Conservation (phyloP, 2,113 vertebrate genomes). For the Nestor notabilis region DNA sequence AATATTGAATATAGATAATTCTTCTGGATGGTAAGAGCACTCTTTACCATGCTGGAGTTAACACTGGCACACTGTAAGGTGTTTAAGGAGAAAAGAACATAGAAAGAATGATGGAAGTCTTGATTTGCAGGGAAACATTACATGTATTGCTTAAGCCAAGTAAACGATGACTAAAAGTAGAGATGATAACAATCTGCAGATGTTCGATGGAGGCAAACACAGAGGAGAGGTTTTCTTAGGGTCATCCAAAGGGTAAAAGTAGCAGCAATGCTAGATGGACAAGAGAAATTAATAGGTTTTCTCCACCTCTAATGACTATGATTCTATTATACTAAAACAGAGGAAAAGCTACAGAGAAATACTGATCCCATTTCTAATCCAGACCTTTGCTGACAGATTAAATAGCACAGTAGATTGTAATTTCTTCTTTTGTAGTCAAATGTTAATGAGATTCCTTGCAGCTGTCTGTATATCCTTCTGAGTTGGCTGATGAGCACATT, state of each 20-base stretch:
- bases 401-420: constrained; percentile 18
- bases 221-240: background rate
- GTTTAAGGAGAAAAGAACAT: background rate
- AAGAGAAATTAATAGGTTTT: constrained; percentile 4
- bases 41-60: background rate
- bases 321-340: constrained; percentile 5
- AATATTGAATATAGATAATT: background rate
- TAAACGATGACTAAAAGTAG: background rate
- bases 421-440: constrained; percentile 53
- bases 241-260: constrained; percentile 16
- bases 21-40: background rate
- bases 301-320: background rate
- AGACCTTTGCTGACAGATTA: background rate
- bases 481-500: constrained; percentile 8
- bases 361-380: constrained; percentile 20
- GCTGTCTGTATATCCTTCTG: constrained; percentile 36
- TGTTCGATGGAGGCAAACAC: background rate
- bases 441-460: constrained; percentile 54
- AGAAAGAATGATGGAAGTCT: background rate
- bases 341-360: constrained; percentile 3
- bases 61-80: background rate
- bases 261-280: background rate
- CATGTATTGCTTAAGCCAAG: background rate
- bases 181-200: background rate
- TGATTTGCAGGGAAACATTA: background rate